A percentile compares a stretch with the other conserved stretches of the same genome.
Conservation (phyloP, 2,113 vertebrate genomes). For the Aramus guarauna region DNA sequence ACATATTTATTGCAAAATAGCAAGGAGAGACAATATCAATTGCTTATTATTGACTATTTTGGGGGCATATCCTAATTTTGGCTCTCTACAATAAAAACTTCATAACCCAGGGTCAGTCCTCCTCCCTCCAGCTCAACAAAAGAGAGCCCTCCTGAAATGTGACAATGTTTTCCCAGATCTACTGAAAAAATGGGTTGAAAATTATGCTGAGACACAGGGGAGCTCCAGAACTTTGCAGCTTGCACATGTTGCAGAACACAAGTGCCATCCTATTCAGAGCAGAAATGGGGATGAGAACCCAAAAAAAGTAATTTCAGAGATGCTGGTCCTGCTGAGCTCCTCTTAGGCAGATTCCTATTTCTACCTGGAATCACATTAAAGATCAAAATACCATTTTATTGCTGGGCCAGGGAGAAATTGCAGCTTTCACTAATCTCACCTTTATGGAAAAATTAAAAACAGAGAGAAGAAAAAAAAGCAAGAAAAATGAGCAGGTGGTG, state of each 20-base stretch:
- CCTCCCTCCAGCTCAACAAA: background rate
- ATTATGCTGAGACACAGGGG: background rate
- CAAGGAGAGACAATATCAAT: background rate
- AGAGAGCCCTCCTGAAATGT: background rate
- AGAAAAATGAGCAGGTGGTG: background rate
- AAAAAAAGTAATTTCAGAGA: background rate
- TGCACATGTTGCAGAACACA: background rate
- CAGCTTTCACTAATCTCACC: background rate
- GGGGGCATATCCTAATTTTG: background rate
- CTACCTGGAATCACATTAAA: background rate
- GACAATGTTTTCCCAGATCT: background rate
- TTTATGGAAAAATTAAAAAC: background rate
- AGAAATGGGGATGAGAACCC: background rate
- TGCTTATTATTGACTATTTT: background rate
- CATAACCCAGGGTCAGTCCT: background rate
- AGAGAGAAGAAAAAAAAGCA: background rate
- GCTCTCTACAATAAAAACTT: background rate
- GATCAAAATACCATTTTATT: background rate
- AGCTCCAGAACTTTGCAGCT: background rate
- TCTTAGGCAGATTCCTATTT: background rate
- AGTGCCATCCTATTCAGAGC: background rate
- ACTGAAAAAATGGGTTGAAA: background rate
- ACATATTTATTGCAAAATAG: background rate
- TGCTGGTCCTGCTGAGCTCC: fast-evolving
- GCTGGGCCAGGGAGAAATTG: background rate